Conservation (phyloP, 2,888 invertebrate genomes). For the Dryomyza anilis region DNA sequence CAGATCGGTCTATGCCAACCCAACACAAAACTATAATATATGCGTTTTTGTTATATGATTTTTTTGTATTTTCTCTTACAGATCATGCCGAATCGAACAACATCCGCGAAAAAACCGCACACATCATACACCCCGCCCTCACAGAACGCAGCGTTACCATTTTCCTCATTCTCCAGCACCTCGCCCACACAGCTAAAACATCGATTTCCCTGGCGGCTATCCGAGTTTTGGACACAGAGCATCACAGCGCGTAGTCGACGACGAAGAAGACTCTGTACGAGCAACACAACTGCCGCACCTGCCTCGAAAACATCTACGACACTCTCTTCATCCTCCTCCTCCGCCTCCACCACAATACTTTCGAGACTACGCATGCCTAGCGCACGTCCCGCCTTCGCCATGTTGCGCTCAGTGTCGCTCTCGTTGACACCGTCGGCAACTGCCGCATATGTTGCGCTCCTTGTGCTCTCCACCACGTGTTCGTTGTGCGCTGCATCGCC, state of each 20-base stretch:
- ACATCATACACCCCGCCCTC: background rate
- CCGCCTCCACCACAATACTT: background rate
- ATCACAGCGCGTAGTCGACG: constrained; percentile 31
- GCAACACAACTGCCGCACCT: constrained; percentile 14
- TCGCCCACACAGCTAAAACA: constrained; percentile 30
- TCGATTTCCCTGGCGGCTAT: constrained; percentile 27
- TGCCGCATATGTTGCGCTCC: constrained; percentile 45
- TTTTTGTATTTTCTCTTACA: constrained; percentile 24
- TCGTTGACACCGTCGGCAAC: constrained; percentile 33
- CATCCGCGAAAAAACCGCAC: constrained; percentile 33
- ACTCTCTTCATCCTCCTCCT: constrained; percentile 7
- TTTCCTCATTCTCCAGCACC: constrained; percentile 27
- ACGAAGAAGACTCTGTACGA: background rate
- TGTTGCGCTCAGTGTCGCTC: constrained; percentile 12
- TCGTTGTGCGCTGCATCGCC: constrained; percentile 54
- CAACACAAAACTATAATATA: too few relatives aligned
- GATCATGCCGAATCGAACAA: constrained; percentile 42
- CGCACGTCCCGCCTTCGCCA: constrained; percentile 7
- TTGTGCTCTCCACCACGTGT: constrained; percentile 54
- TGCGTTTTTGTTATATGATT: too few relatives aligned
- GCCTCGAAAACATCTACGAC: constrained; percentile 29
- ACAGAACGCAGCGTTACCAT: too few relatives aligned
- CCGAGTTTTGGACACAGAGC: constrained; percentile 24
- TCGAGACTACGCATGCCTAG: background rate
- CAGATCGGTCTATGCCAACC: too few relatives aligned